Evolutionary conservation across 2,797 vertebrate genomes (phyloP).

Genomic region (Anabacerthia variegaticeps): DNA sequence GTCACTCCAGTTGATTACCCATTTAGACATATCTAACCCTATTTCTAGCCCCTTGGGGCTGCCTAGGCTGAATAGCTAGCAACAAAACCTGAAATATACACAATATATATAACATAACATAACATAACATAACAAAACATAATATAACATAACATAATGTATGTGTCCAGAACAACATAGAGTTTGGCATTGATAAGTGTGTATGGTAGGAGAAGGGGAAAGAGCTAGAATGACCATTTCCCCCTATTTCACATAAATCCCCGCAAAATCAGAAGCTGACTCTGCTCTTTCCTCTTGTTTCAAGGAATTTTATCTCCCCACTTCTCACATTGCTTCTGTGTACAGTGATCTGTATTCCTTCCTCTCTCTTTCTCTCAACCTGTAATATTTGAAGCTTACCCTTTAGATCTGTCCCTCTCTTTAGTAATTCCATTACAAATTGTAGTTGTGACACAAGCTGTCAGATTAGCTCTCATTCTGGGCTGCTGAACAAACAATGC

Average conservation of each 20-base stretch:
- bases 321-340: not conserved
- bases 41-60: not conserved
- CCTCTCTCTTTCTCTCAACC: not conserved
- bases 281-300: not conserved
- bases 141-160: too few relatives aligned
- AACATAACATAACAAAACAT: too few relatives aligned
- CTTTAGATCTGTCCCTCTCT: slow-evolving; percentile 5
- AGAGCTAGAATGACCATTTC: not conserved
- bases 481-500: slow-evolving; percentile 34
- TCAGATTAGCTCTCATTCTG: slow-evolving; percentile 43
- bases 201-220: not conserved
- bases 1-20: accelerated
- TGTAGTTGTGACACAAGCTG: not conserved
- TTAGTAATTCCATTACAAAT: not conserved
- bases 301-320: not conserved
- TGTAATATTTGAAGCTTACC: not conserved
- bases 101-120: too few relatives aligned
- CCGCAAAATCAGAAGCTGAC: not conserved
- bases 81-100: not conserved
- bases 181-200: not conserved
- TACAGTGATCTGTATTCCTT: not conserved
- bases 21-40: not conserved
- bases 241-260: not conserved
- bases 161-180: not conserved
- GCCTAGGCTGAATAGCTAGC: not conserved